These are phyloP conservation scores for Rhorus exstirpatorius DNA, from an alignment of 2,888 invertebrate genomes.

Conservation along the genomic window DNA sequence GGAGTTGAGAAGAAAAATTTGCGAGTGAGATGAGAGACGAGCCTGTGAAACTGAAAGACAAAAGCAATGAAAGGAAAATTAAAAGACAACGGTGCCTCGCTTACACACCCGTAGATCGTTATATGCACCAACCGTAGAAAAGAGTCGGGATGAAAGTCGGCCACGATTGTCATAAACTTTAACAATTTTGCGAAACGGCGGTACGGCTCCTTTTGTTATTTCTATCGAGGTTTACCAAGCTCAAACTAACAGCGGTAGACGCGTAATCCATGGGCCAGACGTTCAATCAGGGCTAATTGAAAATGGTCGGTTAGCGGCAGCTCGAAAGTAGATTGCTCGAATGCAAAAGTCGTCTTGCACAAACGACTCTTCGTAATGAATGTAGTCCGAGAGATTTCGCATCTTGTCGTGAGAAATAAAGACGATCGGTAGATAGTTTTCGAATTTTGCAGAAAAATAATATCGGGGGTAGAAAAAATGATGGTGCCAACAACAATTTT, in stretches of 20 bases:
- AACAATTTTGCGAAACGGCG: constrained; percentile 27
- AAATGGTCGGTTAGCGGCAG: constrained; percentile 3
- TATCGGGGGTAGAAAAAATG: too few relatives aligned
- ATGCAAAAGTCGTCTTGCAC: not conserved
- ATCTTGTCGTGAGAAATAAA: not conserved
- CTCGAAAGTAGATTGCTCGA: constrained; percentile 16
- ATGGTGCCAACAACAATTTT: too few relatives aligned
- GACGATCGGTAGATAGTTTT: not conserved
- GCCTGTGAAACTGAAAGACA: constrained; percentile 47
- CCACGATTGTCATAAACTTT: constrained; percentile 46
- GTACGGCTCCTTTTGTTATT: constrained; percentile 34
- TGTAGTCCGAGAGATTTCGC: not conserved
- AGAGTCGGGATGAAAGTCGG: constrained; percentile 42
- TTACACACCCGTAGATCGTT: constrained; percentile 33
- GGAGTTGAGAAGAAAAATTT: constrained; percentile 53
- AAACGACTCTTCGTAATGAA: not conserved
- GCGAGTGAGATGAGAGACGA: constrained; percentile 41
- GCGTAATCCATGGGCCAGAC: constrained; percentile 3
- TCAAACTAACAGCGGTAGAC: constrained; percentile 6
- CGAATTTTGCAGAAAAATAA: not conserved
- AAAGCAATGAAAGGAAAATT: constrained; percentile 57
- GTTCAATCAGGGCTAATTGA: constrained; percentile 55
- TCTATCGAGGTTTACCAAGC: constrained; percentile 37
- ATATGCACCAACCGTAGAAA: constrained; percentile 21
- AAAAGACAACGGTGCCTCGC: constrained; percentile 41